Evolutionary conservation across 37 sponge, comb jelly and placozoan genomes (phyloP), one percentile per base, ranked within the genome.

Genomic region (Ianthella basta): DNA sequence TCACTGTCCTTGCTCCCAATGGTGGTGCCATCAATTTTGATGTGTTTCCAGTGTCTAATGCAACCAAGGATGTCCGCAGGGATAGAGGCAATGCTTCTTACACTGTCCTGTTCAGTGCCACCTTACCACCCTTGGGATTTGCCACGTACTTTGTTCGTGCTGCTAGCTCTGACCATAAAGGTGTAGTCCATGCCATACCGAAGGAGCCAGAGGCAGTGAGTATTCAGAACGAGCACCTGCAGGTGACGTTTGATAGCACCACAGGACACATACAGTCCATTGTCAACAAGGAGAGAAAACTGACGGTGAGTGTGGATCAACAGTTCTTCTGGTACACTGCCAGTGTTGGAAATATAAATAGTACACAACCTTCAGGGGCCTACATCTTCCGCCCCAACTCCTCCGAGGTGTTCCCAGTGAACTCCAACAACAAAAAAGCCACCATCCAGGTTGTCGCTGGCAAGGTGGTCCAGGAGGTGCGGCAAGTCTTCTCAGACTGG

Each of bases 381-480:
- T 98, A 98, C 85, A 93, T 98, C 29, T 97, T 97, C 85, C 80
- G 78, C 34, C 91, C 91, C 57, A 91, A 91, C 34, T 80, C 82
- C 15, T 83, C 91, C 14, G 32, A 50, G 30, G 44, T 79, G 14
- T 91, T 73, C 69, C 63, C 72, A 20, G 84, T 91, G 13, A 83
- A 86, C 55, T 18, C 56, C 20, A 83, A 59, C 37, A 84, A 61
- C 73, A 80, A 60, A 0, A 55, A 68, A 8, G 84, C 84, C 55
- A 35, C 50, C n/a, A 79, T 86, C 0, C 83, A 38, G 5, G 74
- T 89, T 4, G 63, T 85, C 61, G 35, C 60, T 66, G 90, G 80
- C 12, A 16, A 24, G 10, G 50, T 39, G 78, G 37, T 67, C 34
- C 59, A 69, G 25, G 85, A 84, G 36, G 85, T 84, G 21, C 35